Base-by-base conservation (phyloP, 1,140 invertebrate genomes). In the Aphidius ervi region DNA sequence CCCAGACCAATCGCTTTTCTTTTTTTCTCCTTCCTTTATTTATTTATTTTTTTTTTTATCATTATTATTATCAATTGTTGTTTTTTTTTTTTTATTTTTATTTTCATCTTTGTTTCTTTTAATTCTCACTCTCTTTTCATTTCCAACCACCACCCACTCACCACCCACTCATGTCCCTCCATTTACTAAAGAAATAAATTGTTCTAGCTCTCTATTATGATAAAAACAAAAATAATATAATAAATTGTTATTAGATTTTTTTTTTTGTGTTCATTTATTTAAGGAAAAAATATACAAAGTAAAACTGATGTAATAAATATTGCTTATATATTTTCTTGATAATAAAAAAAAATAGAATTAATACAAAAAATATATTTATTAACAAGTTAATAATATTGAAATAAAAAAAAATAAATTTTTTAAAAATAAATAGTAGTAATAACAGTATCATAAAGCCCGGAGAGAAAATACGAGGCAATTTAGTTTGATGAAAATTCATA, bases 171-270 rank as follows among this genome's bases (percentile, higher is more conserved):
- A 46, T 39, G 20, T 39, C n/a, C 49, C 41, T 56, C 9, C 55
- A 52, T 31, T 46, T 61, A 39, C 49, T 6, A 55, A 48, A 62
- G 49, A 65, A 63, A 65, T 65, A 63, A 65, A 65, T 65, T 63
- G 61, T 65, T 61, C 54, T 54, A 47, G 56, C 23, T 31, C 57
- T 65, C 57, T 65, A 65, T 63, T 63, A 65, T 49, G 48, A 23
- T 53, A 53, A 47, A 53, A 61, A 61, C 23, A 31, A 58, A 47
- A 58, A 58, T 55, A 62, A 63, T 65, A 63, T 65, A 62, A 62
- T 62, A 54, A 62, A 65, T 59, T 57, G 61, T 58, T 60, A 65
- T 60, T 65, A 65, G 61, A 50, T 47, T 61, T 54, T 49, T n/a
- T 40, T 56, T 56, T 45, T 59, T 10, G 37, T 46, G 45, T 59